phyloP scores from a whole-genome alignment of 2,888 invertebrate genomes.

The Mylabris sibirica region DNA sequence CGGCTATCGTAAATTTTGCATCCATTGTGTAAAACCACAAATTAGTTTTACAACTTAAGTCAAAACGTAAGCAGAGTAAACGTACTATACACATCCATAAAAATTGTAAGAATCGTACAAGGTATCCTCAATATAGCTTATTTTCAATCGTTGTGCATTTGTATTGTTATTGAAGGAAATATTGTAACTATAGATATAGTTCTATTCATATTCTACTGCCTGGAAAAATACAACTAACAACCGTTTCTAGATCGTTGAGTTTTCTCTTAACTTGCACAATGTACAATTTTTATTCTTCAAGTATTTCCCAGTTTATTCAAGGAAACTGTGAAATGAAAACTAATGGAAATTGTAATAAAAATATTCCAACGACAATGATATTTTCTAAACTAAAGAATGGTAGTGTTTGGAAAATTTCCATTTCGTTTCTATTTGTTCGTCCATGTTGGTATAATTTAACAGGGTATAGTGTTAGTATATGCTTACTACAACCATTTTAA shows the following conservation, averaged over 20 bases:
- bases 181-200: not conserved
- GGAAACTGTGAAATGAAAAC: not conserved
- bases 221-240: constrained; percentile 5
- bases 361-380: not conserved
- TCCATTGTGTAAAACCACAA: too few relatives aligned
- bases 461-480: not conserved
- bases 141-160: not conserved
- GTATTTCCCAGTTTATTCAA: not conserved
- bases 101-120: too few relatives aligned
- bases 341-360: not conserved
- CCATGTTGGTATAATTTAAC: not conserved
- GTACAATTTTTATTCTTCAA: not conserved
- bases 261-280: not conserved
- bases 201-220: not conserved
- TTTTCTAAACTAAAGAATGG: too few relatives aligned
- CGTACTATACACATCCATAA: too few relatives aligned
- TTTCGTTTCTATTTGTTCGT: not conserved
- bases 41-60: too few relatives aligned
- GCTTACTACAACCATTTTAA: not conserved
- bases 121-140: not conserved
- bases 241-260: not conserved
- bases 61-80: too few relatives aligned
- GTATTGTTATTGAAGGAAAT: not conserved
- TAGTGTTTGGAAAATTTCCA: too few relatives aligned
- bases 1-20: too few relatives aligned